Percentiles rank a stretch among this genome's conserved stretches.
Evolutionary conservation across 2,797 vertebrate genomes (phyloP).

Genomic region (Sylvia borin): DNA sequence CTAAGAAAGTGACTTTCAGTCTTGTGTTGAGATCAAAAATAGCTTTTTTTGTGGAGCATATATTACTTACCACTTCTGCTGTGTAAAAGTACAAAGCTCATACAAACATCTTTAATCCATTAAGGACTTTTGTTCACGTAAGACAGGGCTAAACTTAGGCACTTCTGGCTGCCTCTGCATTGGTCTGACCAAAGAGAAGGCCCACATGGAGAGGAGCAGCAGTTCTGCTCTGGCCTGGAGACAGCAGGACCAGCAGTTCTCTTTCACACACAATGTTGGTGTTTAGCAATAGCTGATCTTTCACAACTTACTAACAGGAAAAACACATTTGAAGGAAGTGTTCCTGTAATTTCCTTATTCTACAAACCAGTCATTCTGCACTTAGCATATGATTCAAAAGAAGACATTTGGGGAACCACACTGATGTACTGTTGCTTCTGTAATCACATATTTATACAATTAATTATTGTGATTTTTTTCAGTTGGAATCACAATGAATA

Average conservation of each 20-base stretch:
- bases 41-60: not conserved
- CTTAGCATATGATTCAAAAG: not conserved
- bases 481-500: not conserved
- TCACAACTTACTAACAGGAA: slow-evolving; percentile 1
- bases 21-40: not conserved
- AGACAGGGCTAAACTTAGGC: not conserved
- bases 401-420: not conserved
- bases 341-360: slow-evolving; percentile 30
- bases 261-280: not conserved
- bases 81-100: not conserved
- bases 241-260: not conserved
- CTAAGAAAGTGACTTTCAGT: not conserved
- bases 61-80: not conserved
- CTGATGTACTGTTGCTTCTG: not conserved
- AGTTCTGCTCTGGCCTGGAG: not conserved
- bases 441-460: not conserved
- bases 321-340: slow-evolving; percentile 37
- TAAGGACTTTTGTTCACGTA: not conserved
- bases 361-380: not conserved
- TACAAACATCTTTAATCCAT: not conserved
- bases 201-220: not conserved
- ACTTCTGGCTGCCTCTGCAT: not conserved
- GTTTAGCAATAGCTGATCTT: slow-evolving; percentile 37
- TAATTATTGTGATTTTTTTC: not conserved
- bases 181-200: not conserved